These are phyloP conservation scores for Podocnemis expansa DNA, from an alignment of 2,113 vertebrate genomes.

Conservation along the genomic window DNA sequence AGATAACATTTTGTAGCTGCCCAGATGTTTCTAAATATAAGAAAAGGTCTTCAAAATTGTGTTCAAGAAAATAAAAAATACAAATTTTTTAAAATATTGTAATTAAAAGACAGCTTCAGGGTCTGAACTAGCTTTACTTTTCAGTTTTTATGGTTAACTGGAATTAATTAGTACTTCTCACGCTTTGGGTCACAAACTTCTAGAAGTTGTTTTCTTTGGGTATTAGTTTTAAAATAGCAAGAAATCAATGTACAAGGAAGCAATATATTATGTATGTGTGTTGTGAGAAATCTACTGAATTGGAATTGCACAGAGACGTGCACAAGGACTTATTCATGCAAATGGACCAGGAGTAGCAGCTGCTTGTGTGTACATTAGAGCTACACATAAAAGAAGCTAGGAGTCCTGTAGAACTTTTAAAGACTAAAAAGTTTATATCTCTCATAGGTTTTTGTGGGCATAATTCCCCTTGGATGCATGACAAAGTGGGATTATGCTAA, in stretches of 20 bases:
- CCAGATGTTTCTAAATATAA: not conserved
- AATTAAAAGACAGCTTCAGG: not conserved
- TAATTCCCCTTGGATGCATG: no score
- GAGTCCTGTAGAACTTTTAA: no score
- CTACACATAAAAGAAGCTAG: not conserved
- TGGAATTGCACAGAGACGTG: not conserved
- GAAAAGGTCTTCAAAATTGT: not conserved
- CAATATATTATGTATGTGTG: not conserved
- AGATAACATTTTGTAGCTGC: not conserved
- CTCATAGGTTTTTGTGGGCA: no score
- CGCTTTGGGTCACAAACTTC: not conserved
- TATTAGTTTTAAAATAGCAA: not conserved
- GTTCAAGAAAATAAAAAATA: not conserved
- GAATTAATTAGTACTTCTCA: not conserved
- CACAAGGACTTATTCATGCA: not conserved
- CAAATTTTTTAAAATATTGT: not conserved
- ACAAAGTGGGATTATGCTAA: no score
- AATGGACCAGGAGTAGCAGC: not conserved
- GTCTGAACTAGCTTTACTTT: conserved; percentile 11
- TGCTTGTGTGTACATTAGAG: conserved; percentile 29
- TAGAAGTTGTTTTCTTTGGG: not conserved
- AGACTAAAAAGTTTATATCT: no score
- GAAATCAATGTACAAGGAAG: not conserved
- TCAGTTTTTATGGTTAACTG: not conserved
- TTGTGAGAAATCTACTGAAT: conserved; percentile 34